Evolutionary conservation across 1,140 invertebrate genomes (phyloP).

Genomic region (Nephotettix cincticeps): DNA sequence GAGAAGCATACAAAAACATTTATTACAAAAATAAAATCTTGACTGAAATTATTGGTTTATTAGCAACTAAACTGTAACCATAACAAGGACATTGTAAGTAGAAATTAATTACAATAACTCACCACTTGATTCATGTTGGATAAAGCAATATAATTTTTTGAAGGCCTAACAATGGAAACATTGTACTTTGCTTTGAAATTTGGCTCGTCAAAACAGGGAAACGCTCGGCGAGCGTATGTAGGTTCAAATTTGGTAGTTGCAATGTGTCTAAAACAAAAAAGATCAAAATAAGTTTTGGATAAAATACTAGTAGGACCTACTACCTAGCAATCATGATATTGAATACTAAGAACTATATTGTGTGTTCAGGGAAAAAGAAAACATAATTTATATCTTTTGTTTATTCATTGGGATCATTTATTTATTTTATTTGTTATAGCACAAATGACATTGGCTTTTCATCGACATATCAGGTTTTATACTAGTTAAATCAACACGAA

Average conservation of each 20-base stretch:
- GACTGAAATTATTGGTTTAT: too few relatives aligned
- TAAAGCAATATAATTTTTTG: constrained; percentile 64
- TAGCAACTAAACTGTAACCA: too few relatives aligned
- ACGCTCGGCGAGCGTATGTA: constrained; percentile 87
- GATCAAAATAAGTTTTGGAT: too few relatives aligned
- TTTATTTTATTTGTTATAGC: too few relatives aligned
- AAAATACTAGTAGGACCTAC: not conserved
- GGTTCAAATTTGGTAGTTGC: constrained; percentile 92
- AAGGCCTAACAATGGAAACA: constrained; percentile 71
- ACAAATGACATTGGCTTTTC: too few relatives aligned
- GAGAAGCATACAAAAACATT: too few relatives aligned
- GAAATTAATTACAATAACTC: too few relatives aligned
- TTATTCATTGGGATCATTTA: too few relatives aligned
- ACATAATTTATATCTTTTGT: not conserved
- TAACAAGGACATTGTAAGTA: too few relatives aligned
- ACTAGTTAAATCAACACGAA: too few relatives aligned
- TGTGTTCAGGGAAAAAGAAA: not conserved
- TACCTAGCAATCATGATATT: not conserved
- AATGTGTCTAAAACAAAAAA: constrained; percentile 62
- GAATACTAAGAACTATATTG: not conserved
- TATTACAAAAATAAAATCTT: too few relatives aligned
- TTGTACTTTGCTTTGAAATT: constrained; percentile 86
- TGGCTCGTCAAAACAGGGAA: constrained; percentile 96
- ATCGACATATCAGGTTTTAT: too few relatives aligned
- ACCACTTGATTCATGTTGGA: constrained; percentile 72